A percentile compares a stretch with the other conserved stretches of the same genome.
These are phyloP conservation scores for Bettongia penicillata DNA, from an alignment of 2,113 vertebrate genomes.

Conservation along the genomic window DNA sequence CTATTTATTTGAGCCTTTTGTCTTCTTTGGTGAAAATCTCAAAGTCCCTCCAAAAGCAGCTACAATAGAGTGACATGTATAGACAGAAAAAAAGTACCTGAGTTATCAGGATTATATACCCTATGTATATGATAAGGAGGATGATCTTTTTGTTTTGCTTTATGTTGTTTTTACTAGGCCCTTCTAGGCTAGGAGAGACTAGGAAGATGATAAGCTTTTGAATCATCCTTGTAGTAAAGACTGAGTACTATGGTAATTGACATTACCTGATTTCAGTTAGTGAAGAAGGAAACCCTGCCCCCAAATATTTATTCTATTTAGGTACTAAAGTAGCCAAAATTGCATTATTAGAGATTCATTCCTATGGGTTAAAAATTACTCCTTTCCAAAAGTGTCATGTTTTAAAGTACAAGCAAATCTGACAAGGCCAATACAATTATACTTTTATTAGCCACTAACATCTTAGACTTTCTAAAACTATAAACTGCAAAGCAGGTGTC, in stretches of 20 bases:
- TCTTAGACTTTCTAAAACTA: neutral
- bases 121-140: neutral
- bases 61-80: neutral
- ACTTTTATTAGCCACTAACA: conserved; percentile 8
- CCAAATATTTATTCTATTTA: neutral
- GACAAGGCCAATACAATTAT: conserved; percentile 19
- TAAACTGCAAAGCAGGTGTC: neutral
- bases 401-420: conserved; percentile 7
- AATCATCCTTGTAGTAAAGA: neutral
- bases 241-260: neutral
- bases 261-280: neutral
- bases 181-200: neutral
- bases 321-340: neutral
- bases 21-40: neutral
- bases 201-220: neutral
- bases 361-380: conserved; percentile 2
- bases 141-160: neutral
- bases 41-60: neutral
- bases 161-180: neutral
- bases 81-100: neutral
- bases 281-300: neutral
- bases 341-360: neutral
- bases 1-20: neutral
- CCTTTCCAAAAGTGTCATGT: conserved; percentile 1
- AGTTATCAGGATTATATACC: neutral